These are phyloP conservation scores for Odocoileus hemionus DNA, from an alignment of 2,113 vertebrate species.

Conservation along the genomic window DNA sequence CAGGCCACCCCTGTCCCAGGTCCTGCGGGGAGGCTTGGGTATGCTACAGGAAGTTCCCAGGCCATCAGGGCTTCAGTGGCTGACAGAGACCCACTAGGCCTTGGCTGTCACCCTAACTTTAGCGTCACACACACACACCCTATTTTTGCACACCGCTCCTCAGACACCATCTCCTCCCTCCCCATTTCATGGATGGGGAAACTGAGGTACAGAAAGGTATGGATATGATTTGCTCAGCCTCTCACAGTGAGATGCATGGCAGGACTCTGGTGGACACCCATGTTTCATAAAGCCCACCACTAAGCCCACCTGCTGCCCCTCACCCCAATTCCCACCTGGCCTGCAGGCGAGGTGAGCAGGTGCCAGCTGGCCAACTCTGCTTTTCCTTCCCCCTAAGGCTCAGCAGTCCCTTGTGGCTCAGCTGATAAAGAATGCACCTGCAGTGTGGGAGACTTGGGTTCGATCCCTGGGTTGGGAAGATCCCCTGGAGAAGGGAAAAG, in stretches of 20 bases:
- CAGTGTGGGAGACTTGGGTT: neutral
- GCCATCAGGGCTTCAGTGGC: neutral
- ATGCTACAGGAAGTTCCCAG: neutral
- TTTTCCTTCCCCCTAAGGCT: neutral
- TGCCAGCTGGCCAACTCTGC: accelerated
- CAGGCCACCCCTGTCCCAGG: neutral
- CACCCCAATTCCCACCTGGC: neutral
- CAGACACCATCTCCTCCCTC: neutral
- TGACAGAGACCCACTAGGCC: neutral
- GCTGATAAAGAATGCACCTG: neutral
- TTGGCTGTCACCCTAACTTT: neutral
- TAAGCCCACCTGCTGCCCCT: neutral
- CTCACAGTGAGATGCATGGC: too few species aligned
- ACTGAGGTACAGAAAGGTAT: neutral
- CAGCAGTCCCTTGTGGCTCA: neutral
- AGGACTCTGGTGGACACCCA: neutral
- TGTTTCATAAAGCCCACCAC: neutral
- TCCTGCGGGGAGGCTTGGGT: neutral
- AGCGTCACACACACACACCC: too few species aligned
- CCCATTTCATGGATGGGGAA: neutral
- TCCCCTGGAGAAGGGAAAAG: neutral
- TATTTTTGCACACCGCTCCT: neutral
- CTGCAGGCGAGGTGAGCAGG: neutral
- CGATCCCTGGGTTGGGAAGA: neutral
- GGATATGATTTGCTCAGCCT: neutral